Evolutionary conservation across 2,797 vertebrate genomes (phyloP).

Genomic region (Lithobates sylvaticus): DNA sequence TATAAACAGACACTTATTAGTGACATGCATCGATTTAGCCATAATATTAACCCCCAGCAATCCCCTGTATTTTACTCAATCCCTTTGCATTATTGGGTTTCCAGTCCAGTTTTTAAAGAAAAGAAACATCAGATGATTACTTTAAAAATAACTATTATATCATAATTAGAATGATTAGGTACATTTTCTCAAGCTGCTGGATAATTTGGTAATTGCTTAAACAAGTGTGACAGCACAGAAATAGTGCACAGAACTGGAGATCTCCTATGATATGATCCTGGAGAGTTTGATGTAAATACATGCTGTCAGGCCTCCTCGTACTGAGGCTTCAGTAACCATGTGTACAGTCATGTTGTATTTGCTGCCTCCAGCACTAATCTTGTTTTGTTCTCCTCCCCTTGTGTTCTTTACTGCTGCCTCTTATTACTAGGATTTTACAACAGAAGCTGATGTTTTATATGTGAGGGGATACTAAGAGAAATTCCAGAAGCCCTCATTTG

Average conservation of each 20-base stretch:
- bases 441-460: constrained; percentile 12
- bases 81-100: no score
- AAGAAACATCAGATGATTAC: background rate
- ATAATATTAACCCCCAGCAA: no score
- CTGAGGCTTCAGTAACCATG: constrained; percentile 28
- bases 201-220: background rate
- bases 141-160: background rate
- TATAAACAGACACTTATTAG: no score
- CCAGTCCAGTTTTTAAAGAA: background rate
- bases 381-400: constrained; percentile 35
- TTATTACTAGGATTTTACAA: constrained; percentile 36
- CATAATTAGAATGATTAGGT: background rate
- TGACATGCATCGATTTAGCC: no score
- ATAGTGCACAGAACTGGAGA: background rate
- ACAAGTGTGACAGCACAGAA: background rate
- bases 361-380: constrained; percentile 50
- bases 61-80: no score
- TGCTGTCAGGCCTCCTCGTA: constrained; percentile 35
- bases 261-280: constrained; percentile 16
- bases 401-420: constrained; percentile 30
- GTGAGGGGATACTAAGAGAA: background rate
- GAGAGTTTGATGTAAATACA: constrained; percentile 37
- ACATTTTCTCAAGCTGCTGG: background rate
- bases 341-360: constrained; percentile 39
- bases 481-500: no score